Evolutionary conservation across 2,888 invertebrate species (phyloP).

Genomic region (Lycia hirtaria): DNA sequence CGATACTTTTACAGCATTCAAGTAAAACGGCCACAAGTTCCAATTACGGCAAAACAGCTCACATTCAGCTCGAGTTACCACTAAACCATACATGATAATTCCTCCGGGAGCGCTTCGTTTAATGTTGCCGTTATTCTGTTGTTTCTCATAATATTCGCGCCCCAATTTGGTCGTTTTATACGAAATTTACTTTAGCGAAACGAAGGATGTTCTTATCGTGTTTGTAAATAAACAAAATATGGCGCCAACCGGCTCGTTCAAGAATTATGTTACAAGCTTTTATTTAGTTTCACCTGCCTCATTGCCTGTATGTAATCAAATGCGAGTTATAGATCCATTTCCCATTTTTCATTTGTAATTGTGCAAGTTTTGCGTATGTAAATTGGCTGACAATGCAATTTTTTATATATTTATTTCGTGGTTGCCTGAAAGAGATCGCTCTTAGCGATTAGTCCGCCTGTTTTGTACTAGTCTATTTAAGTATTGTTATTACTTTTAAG

Average conservation of each 20-base stretch:
- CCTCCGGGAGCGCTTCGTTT: conserved; percentile 12
- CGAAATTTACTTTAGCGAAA: conserved; percentile 11
- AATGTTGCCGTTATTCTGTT: conserved; percentile 15
- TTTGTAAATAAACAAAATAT: conserved; percentile 31
- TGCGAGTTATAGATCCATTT: too few species aligned
- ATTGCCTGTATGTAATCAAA: too few species aligned
- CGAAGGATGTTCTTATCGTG: conserved; percentile 25
- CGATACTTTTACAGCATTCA: not conserved
- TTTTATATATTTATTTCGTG: too few species aligned
- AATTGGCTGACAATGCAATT: too few species aligned
- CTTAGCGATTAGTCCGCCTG: too few species aligned
- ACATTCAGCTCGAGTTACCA: not conserved
- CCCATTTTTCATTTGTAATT: too few species aligned
- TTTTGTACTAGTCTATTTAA: too few species aligned
- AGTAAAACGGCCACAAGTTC: not conserved
- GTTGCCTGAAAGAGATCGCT: too few species aligned
- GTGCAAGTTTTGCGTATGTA: too few species aligned
- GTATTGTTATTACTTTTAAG: too few species aligned
- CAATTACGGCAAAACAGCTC: conserved; percentile 5
- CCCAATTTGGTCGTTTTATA: conserved; percentile 16
- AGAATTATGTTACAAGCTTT: too few species aligned
- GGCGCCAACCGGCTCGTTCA: conserved; percentile 28
- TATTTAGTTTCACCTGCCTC: too few species aligned
- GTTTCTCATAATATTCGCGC: conserved; percentile 11
- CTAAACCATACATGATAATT: conserved; percentile 20